Percentiles rank a stretch among this genome's conserved stretches.
These are phyloP conservation scores for Saccostrea echinata DNA, from an alignment of 1,140 invertebrate species.

Conservation along the genomic window DNA sequence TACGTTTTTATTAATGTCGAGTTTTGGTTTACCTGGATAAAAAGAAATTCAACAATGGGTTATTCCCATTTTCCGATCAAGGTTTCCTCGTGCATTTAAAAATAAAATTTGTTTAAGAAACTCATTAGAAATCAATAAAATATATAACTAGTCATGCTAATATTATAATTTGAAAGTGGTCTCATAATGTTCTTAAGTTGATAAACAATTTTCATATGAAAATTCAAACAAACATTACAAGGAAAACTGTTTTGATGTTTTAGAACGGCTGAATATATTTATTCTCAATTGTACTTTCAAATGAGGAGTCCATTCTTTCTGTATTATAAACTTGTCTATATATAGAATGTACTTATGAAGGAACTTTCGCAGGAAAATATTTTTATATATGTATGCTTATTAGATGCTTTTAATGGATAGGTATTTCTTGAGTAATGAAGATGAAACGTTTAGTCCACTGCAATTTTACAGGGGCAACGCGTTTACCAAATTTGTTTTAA, in stretches of 20 bases:
- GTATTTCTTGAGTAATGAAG: constrained; percentile 18
- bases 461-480: neutral
- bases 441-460: neutral
- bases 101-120: neutral
- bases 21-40: constrained; percentile 52
- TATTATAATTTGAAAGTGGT: neutral
- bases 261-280: neutral
- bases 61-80: neutral
- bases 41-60: neutral
- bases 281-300: constrained; percentile 33
- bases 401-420: neutral
- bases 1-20: constrained; percentile 55
- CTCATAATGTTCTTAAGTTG: neutral
- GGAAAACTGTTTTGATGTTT: neutral
- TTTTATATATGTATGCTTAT: neutral
- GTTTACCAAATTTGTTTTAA: neutral
- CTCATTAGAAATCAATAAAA: neutral
- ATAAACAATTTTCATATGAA: too few relatives aligned
- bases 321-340: neutral
- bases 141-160: neutral
- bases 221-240: neutral
- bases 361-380: neutral
- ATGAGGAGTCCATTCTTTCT: neutral
- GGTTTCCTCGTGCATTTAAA: neutral
- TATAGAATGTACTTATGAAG: constrained; percentile 21